A percentile compares a stretch with the other conserved stretches of the same genome.
These are phyloP conservation scores for Sitta carolinensis DNA, from an alignment of 2,797 vertebrate species.

Conservation along the genomic window DNA sequence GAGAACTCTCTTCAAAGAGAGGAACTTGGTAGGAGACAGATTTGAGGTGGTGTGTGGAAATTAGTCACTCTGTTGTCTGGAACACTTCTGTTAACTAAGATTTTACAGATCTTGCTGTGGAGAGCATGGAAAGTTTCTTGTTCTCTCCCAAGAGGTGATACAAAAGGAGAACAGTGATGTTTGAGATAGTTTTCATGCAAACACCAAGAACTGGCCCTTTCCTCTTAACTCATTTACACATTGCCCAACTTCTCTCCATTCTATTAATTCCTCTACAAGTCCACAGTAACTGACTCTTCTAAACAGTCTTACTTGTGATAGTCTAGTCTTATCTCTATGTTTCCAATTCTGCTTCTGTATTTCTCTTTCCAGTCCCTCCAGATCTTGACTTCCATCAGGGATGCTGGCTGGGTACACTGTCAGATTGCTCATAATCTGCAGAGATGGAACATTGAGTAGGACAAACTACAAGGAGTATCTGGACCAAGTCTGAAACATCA, in stretches of 20 bases:
- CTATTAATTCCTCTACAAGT: neutral
- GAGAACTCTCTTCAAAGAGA: slow-evolving; percentile 10
- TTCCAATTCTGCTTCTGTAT: neutral
- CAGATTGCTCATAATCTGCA: neutral
- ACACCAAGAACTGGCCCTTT: neutral
- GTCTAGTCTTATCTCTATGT: neutral
- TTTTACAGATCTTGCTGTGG: neutral
- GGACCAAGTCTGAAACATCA: neutral
- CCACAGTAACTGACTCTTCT: neutral
- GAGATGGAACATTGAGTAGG: neutral
- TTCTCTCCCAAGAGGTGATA: neutral
- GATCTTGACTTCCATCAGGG: neutral
- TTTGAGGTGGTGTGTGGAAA: neutral
- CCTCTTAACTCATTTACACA: neutral
- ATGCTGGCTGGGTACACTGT: neutral
- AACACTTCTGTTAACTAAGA: neutral
- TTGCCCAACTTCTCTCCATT: neutral
- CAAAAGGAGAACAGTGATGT: neutral
- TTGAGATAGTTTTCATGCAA: neutral
- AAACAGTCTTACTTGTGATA: neutral
- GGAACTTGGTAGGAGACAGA: slow-evolving; percentile 23
- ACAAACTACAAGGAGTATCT: neutral
- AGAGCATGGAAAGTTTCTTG: neutral
- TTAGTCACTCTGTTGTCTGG: slow-evolving; percentile 49
- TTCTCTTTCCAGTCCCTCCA: neutral